Conservation (phyloP, 1,140 invertebrate species). For the Dreissena polymorpha region DNA sequence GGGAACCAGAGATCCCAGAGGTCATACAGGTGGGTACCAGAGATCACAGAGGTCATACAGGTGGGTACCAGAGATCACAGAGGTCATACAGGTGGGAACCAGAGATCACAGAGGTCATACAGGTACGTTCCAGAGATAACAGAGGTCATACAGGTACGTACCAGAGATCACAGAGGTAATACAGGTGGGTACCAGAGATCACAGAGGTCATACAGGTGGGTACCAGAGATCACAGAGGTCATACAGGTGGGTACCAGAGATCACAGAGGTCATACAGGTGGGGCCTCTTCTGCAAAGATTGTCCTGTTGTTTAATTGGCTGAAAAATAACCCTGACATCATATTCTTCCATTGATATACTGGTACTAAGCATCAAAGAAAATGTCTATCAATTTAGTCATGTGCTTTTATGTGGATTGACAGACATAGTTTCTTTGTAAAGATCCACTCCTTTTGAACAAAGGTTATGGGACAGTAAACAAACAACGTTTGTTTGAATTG, state of each 20-base stretch:
- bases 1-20: constrained; percentile 90
- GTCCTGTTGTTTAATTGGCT: not conserved
- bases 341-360: not conserved
- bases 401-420: no score
- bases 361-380: not conserved
- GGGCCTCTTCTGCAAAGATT: not conserved
- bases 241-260: constrained; percentile 92
- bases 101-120: constrained; percentile 86
- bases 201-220: constrained; percentile 82
- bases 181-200: constrained; percentile 93
- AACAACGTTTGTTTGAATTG: no score
- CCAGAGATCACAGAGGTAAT: constrained; percentile 89
- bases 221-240: constrained; percentile 91
- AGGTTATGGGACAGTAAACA: no score
- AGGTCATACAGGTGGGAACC: constrained; percentile 84
- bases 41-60: constrained; percentile 85
- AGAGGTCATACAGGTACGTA: no score
- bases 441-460: no score
- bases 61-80: constrained; percentile 93
- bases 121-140: no score
- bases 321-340: not conserved
- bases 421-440: no score
- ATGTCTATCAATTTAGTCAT: not conserved
- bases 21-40: constrained; percentile 89
- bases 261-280: constrained; percentile 81